Base-by-base conservation (phyloP, 1,140 invertebrate species). In the Drosophila persimilis region DNA sequence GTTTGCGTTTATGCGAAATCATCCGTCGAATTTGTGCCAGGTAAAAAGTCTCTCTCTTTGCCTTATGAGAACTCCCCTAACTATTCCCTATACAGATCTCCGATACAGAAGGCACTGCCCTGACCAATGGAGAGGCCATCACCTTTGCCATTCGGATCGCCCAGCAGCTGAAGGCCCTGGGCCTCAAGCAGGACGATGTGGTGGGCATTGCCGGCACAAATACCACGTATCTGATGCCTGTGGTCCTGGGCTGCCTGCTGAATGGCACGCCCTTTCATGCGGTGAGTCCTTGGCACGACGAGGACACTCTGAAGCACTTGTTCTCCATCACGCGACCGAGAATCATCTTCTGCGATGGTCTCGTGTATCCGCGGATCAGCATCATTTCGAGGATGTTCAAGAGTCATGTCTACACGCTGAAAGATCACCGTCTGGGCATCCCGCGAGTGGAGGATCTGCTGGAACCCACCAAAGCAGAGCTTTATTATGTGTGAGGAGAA, bases 191-290 rank as follows among this genome's bases (percentile, higher is more conserved):
- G 53, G 86, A 85, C 46, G 86, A 90, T 59, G 86, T 91, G n/a
- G 84, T 91, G 15, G 90, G 90, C 20, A 89, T 91, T 51, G 73
- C 72, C 0, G 89, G 71, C 1, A 74, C 70, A 8, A 91, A 91
- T 41, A 86, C 86, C 39, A 90, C 90, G 1, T 91, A 90, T 52
- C 54, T 90, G 2, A 88, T 90, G 86, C 90, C 90, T 0, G 66
- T 91, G 7, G 84, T 91, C 9, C 59, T 91, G 17, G 90, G 80
- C 4, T 91, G 90, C 31, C 61, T 90, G 0, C 70, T 90, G n/a
- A 90, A 90, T 26, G 88, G 90, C 8, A 90, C 89, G 0, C 90
- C 90, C 9, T 90, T 91, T 1, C 90, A 90, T 57, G 83, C 90
- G 0, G 75, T 90, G 17, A 83, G 84, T 48, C 81, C 81, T 11